Percentiles rank a stretch among this genome's conserved stretches.
These are phyloP conservation scores for Leiothrix lutea DNA, from an alignment of 2,113 vertebrate genomes.

Conservation along the genomic window DNA sequence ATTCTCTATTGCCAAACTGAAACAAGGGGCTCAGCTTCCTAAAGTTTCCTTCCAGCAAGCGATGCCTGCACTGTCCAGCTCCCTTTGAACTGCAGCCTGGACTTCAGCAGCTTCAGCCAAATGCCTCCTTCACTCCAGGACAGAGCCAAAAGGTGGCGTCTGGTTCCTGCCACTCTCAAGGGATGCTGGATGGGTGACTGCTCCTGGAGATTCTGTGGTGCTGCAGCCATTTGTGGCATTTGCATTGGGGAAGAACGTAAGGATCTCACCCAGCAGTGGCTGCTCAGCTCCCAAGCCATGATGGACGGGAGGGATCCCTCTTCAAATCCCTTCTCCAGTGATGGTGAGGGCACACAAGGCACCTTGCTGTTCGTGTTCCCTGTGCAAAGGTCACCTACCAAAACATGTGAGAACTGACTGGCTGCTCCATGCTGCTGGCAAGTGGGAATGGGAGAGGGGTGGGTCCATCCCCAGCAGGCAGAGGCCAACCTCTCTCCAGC, in stretches of 20 bases:
- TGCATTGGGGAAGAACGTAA: not conserved
- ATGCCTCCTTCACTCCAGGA: rapidly evolving
- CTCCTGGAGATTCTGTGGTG: not conserved
- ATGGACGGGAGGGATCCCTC: not conserved
- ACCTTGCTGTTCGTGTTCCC: not conserved
- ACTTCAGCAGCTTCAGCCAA: not conserved
- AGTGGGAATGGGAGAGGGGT: not conserved
- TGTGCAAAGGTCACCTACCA: not conserved
- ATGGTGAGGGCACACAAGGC: not conserved
- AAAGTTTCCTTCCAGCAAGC: not conserved
- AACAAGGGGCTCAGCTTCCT: not conserved
- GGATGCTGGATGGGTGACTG: not conserved
- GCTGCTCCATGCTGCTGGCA: not conserved
- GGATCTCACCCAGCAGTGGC: not conserved
- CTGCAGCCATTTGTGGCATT: not conserved
- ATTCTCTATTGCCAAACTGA: not conserved
- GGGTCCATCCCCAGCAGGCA: not conserved
- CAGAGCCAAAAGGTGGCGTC: not conserved
- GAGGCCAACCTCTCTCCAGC: rapidly evolving
- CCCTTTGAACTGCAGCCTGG: not conserved
- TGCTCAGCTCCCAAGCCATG: not conserved
- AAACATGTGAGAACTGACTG: not conserved
- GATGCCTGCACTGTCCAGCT: rapidly evolving
- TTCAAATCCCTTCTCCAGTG: not conserved
- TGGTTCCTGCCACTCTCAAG: not conserved